Base-by-base conservation (phyloP, 2,888 invertebrate species). In the Lutraria lutraria region DNA sequence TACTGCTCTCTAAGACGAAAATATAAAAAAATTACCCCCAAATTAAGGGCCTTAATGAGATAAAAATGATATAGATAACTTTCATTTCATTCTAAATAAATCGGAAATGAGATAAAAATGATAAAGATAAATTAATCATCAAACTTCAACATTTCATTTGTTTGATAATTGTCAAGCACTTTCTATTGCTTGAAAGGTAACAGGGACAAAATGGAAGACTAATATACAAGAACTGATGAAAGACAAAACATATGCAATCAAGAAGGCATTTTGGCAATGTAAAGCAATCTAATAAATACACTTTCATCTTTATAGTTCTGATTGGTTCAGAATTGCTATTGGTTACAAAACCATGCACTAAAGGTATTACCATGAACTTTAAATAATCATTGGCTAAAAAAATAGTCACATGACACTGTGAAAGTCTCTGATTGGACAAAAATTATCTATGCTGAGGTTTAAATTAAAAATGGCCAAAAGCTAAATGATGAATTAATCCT, bases 381-480 rank as follows among this genome's bases (percentile, higher is more conserved):
- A 43, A 43, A 43, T 56, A 16, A 13, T 76, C 76, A 76, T 76
- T 34, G 76, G 76, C 19, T 76, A 76, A 31, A 43, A 43, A 76
- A 76, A 31, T 16, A 76, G 76, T 76, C 76, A 76, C 19, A 16
- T 34, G 76, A 76, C 34, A 31, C 15, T 31, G 19, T 76, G 31
- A 0, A 76, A 19, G 2, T 15, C 34, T 34, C 15, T 31, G 34
- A 76, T 76, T 76, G 76, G 76, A 34, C 34, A 76, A 76, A 76
- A 76, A 76, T 16, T 76, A 76, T 76, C 76, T 76, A 76, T 76
- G 76, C 76, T 31, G 31, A 12, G n/a, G 63, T 76, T 76, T 16
- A 76, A 76, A 76, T 76, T 76, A 34, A 19, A 31, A 76, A 76
- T 76, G 29, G 76, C 76, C 76, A 76, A 76, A 76, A 76, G 76